A percentile compares a stretch with the other conserved stretches of the same genome.
These are phyloP conservation scores for Rhinogobius similis DNA, from an alignment of 2,113 vertebrate genomes.

Conservation along the genomic window DNA sequence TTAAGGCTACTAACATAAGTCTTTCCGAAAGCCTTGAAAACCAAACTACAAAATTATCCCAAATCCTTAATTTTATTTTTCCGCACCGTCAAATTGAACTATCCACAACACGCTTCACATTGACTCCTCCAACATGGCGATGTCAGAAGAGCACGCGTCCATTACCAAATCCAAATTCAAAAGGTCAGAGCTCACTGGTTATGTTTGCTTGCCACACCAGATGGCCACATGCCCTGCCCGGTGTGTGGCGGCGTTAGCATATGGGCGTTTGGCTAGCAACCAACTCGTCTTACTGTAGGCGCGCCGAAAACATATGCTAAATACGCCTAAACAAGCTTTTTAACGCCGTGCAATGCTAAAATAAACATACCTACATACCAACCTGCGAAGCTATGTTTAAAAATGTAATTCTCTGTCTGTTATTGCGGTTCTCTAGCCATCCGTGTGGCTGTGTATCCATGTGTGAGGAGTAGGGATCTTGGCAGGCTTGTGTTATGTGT, in stretches of 20 bases:
- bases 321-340: not conserved
- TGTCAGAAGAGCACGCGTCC: constrained; percentile 15
- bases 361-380: not conserved
- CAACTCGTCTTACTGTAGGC: constrained; percentile 27
- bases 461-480: constrained; percentile 41
- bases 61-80: not conserved
- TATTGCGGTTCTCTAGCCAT: constrained; percentile 3
- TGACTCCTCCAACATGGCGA: not conserved
- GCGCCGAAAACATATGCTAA: constrained; percentile 9
- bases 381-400: not conserved
- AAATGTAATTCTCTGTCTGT: not conserved
- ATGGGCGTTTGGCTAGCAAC: constrained; percentile 66
- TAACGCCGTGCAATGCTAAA: not conserved
- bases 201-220: constrained; percentile 56
- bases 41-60: too few species aligned
- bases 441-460: constrained; percentile 32
- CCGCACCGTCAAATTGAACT: not conserved
- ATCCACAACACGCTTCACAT: not conserved
- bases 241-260: constrained; percentile 49
- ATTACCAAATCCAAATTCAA: constrained; percentile 33
- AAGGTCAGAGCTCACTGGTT: constrained; percentile 60
- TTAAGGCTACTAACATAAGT: too few species aligned
- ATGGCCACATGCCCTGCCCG: constrained; percentile 62
- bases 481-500: constrained; percentile 44
- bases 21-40: too few species aligned